phyloP scores from a whole-genome alignment of 92 coral and sea anemone species.

The Parazoanthus swiftii region DNA sequence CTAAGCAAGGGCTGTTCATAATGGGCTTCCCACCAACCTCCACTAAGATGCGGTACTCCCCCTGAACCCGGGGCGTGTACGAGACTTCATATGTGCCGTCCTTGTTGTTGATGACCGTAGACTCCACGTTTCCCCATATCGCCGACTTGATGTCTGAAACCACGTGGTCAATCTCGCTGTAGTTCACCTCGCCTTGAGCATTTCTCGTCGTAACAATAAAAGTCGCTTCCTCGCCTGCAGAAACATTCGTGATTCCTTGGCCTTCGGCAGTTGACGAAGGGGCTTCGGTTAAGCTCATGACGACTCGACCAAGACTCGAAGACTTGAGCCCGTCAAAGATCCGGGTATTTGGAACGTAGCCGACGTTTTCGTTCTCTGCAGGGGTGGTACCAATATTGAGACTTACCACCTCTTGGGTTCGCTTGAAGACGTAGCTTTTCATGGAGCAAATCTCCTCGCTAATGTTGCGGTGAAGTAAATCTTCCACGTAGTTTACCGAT shows the following conservation, averaged over 20 bases:
- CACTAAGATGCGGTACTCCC: conserved; percentile 66
- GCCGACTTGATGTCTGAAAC: conserved; percentile 81
- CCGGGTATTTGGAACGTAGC: conserved; percentile 70
- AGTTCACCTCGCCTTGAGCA: conserved; percentile 82
- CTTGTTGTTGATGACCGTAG: conserved; percentile 67
- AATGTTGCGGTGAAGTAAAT: conserved; percentile 68
- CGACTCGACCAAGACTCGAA: conserved; percentile 69
- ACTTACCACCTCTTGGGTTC: conserved; percentile 60
- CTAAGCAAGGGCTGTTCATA: conserved; percentile 72
- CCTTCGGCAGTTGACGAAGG: conserved; percentile 75
- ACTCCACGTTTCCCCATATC: conserved; percentile 82
- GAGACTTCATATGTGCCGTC: conserved; percentile 78
- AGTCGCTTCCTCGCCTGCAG: conserved; percentile 84
- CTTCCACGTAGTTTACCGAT: conserved; percentile 71
- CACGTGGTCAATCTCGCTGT: conserved; percentile 90
- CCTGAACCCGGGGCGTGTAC: conserved; percentile 78
- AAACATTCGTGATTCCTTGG: conserved; percentile 68
- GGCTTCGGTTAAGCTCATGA: conserved; percentile 84
- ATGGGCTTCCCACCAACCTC: conserved; percentile 86
- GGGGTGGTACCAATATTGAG: conserved; percentile 81
- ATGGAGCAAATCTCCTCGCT: conserved; percentile 83
- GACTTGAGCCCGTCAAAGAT: conserved; percentile 59
- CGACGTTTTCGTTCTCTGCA: conserved; percentile 83
- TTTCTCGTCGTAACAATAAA: conserved; percentile 78
- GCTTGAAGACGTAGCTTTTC: conserved; percentile 71